Evolutionary conservation across 2,888 invertebrate genomes (phyloP), one percentile per base, ranked within the genome.

Genomic region (Mylabris sibirica): DNA sequence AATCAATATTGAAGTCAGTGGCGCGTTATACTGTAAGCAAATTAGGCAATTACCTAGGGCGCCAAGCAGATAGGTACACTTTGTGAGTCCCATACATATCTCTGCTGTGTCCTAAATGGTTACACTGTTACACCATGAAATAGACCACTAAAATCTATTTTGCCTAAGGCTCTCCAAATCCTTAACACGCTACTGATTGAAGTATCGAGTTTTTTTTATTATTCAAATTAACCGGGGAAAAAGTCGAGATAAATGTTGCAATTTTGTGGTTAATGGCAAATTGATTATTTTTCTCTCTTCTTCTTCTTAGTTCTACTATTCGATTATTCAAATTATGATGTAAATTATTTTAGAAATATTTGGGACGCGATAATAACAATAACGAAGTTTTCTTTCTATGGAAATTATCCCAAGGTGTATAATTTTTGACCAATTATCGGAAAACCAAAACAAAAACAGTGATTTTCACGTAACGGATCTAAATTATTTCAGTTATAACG

Each of bases 241-340:
- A 14, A 3, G 12, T 12, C 35, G 12, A 35, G 12, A 38, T 38
- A 12, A 38, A 8, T 44, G 44, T 44, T 44, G 44, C 44, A 44
- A 44, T 44, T 44, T 17, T 44, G 44, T 17, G 44, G 44, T 44
- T 44, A 44, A n/a, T 44, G 44, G 44, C n/a, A n/a, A 17, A 44
- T 44, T 44, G 17, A 44, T 44, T 44, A n/a, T 44, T 44, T 44
- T 44, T 44, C 44, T 17, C 17, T 8, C 6, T 17, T 6, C 17
- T 17, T 5, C 44, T n/a, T 44, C n/a, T 44, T 17, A 6, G 4
- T 17, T 44, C n/a, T 38, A 3, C 34, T 34, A 1, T 9, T 34
- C 6, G 6, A 34, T 34, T 34, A 34, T 5, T 9, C 8, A 34
- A 34, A 34, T 34, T 34, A 34, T 34, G 34, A 34, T 9, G 44